phyloP scores from a whole-genome alignment of 2,797 vertebrate species.

The Philypnodon macrostomus region DNA sequence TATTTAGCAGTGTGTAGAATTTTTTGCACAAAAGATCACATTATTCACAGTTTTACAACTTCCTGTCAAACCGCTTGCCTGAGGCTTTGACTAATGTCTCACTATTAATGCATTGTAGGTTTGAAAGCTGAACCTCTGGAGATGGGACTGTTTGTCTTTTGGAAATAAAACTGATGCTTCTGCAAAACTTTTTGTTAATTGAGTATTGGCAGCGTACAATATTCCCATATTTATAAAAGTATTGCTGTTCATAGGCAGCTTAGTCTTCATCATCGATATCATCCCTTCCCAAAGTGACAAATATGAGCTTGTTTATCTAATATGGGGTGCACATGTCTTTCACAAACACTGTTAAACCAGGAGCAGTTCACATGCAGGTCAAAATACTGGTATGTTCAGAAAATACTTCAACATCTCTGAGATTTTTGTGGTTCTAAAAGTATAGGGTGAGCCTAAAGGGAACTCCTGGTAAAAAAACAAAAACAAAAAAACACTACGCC shows the following conservation, averaged over 20 bases:
- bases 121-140: too few relatives aligned
- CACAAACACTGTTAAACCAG: conserved; percentile 7
- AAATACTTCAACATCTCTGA: conserved; percentile 29
- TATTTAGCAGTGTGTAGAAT: conserved; percentile 11
- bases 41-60: conserved; percentile 45
- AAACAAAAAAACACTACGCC: conserved; percentile 8
- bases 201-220: too few relatives aligned
- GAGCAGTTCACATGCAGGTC: neutral
- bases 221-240: too few relatives aligned
- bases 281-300: neutral
- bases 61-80: conserved; percentile 37
- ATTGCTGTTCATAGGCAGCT: too few relatives aligned
- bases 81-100: conserved; percentile 33
- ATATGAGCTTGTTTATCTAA: conserved; percentile 3
- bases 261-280: neutral
- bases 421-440: conserved; percentile 46
- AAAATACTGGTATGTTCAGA: conserved; percentile 22
- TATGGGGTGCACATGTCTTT: conserved; percentile 10
- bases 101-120: conserved; percentile 12
- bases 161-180: too few relatives aligned
- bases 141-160: too few relatives aligned
- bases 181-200: too few relatives aligned
- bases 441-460: conserved; percentile 36
- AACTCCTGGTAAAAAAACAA: conserved; percentile 30
- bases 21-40: conserved; percentile 34